Base-by-base conservation (phyloP, 2,797 vertebrate species). In the Bucorvus abyssinicus region DNA sequence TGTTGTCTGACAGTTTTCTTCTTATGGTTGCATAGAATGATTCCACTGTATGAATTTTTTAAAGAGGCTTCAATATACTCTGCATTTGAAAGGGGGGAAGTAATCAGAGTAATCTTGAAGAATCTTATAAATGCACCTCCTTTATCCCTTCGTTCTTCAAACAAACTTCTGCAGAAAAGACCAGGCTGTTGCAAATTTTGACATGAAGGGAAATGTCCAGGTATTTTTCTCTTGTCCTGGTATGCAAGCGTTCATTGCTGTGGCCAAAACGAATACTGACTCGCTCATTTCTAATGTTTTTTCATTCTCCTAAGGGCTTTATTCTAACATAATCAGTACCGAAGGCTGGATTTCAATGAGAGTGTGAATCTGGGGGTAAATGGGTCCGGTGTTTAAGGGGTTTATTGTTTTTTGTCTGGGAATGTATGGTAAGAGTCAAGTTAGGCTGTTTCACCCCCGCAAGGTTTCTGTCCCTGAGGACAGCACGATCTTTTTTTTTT, bases 1-100 rank as follows among this genome's bases (percentile, higher is more conserved):
- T 98, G 97, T 97, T 97, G 97, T 97, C 97, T 98, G 98, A 98
- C 98, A 98, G 97, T 97, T 98, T 97, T 81, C 96, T 94, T 98
- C 96, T 95, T 93, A 91, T 40, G 38, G 96, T 97, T 97, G 96
- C 97, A 94, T 42, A 85, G 97, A 97, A 88, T 97, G 96, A 97
- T 95, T 96, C 95, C 88, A 52, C 87, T 53, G 88, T 97, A 98
- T 98, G 97, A 97, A 98, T 98, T 98, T 98, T 98, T 98, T 89
- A 97, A 97, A 96, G 88, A 96, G 94, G 88, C 97, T 97, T 98
- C 96, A 96, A 96, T 97, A 95, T 88, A 87, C 93, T 92, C 85
- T 95, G 75, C 4, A 32, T 97, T 96, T 96, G 96, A 97, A 97
- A 97, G 80, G 88, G 93, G 80, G 95, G 94, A 89, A 93, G 93